Evolutionary conservation across 1,140 invertebrate genomes (phyloP), one percentile per base, ranked within the genome.

Genomic region (Daktulosphaira vitifoliae): DNA sequence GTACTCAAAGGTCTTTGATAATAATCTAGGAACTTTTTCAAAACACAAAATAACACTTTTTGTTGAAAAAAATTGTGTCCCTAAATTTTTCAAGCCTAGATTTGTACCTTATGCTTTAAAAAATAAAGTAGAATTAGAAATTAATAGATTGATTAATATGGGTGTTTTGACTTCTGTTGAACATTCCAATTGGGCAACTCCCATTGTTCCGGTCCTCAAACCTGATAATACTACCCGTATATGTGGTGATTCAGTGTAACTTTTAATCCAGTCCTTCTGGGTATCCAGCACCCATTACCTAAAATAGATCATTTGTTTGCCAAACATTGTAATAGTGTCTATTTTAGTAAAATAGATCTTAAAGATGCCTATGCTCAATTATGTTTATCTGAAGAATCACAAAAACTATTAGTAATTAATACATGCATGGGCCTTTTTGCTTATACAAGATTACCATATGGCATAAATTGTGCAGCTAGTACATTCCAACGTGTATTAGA

Each of bases 181-280:
- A n/a, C n/a, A n/a, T n/a, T n/a, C n/a, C n/a, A n/a, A n/a, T n/a
- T n/a, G n/a, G n/a, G n/a, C n/a, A n/a, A n/a, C n/a, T n/a, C n/a
- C n/a, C n/a, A n/a, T n/a, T n/a, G n/a, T n/a, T n/a, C n/a, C 72
- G 2, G 72, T 77, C 1, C 66, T 73, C 29, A 77, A 77, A 68
- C 66, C 66, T n/a, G 68, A 75, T 66, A 71, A 72, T 9, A 67
- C 65, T 2, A 65, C 76, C 44, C 67, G 75, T n/a, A 62, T 78
- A 11, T 78, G 71, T 68, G 73, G 69, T 6, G 75, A 77, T 69
- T 67, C 44, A 73, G 69, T 46, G 49, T 70, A 22, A 71, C 68
- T 18, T 18, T 70, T 37, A 70, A 70, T 68, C 67, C 66, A n/a
- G 11, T 64, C 18, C 62, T 71, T 39, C 56, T 39, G 42, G 52